Base-by-base conservation (phyloP, 1,140 invertebrate genomes). In the Acromyrmex echinatior region DNA sequence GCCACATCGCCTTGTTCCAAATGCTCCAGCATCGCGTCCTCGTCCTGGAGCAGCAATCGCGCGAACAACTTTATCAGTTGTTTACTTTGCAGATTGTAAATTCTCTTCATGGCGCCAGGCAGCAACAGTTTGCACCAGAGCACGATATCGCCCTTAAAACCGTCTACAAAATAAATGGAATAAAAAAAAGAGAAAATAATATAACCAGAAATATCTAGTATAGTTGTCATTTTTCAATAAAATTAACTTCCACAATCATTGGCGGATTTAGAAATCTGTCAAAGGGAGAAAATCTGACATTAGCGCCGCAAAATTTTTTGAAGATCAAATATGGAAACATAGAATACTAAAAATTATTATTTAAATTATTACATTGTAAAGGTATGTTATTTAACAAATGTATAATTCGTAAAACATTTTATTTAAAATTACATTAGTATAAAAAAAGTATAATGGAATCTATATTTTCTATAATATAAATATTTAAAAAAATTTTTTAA, bases 31-130 rank as follows among this genome's bases (percentile, higher is more conserved):
- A 99, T 99, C 76, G 97, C 97, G 88, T 97, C 96, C 88, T 97
- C 97, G 95, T 97, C 96, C 9, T 96, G 96, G 14, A 96, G 92
- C 90, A 99, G 97, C 78, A 99, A 97, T 92, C 97, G 96, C 66
- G 98, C 97, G 94, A 99, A 99, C 16, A 99, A 93, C 94, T 99
- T 99, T 0, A 99, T 96, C 56, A 99, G 95, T 91, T 99, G 98
- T 94, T 99, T 99, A 92, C 97, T 98, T 94, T 99, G 98, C 31
- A 99, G 94, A 95, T 99, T 99, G 92, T 99, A 99, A 31, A 99
- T 96, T 77, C 98, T 96, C 93, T 99, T 98, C 2, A 97, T 96
- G 1, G 28, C 97, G 28, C 97, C 97, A 0, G 98, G 98, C 49
- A 99, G 95, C n/a, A 99, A 93, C 68, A 99, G 94, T 89, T 97